A percentile compares a stretch with the other conserved stretches of the same genome.
Conservation (phyloP, 2,797 vertebrate genomes). For the Pipistrellus pygmaeus region DNA sequence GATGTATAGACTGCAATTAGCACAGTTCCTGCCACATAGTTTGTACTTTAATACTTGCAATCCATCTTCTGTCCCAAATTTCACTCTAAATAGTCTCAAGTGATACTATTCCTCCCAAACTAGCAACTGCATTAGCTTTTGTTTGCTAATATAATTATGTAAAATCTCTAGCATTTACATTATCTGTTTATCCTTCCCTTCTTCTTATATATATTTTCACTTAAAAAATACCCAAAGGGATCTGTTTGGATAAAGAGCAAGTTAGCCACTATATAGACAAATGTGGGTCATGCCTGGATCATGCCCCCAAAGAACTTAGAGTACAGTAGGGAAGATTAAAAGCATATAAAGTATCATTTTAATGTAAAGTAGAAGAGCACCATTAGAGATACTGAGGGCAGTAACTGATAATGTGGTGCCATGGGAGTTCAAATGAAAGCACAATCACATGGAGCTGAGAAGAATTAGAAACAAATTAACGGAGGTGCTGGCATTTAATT, state of each 20-base stretch:
- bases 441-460: conserved; percentile 39
- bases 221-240: not conserved
- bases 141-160: not conserved
- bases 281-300: not conserved
- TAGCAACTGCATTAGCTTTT: not conserved
- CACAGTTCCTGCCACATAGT: not conserved
- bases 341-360: conserved; percentile 38
- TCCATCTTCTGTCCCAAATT: not conserved
- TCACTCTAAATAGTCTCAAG: not conserved
- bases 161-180: not conserved
- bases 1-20: not conserved
- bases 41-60: not conserved
- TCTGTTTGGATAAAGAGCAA: conserved; percentile 3
- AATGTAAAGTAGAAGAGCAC: conserved; percentile 16
- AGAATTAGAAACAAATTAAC: conserved; percentile 52
- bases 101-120: not conserved
- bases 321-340: conserved; percentile 21
- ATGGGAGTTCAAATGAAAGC: not conserved
- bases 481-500: not conserved
- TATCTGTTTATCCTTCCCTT: not conserved
- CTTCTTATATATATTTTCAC: not conserved
- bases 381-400: not conserved
- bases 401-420: not conserved
- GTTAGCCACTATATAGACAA: not conserved
- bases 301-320: not conserved